Conservation (phyloP, 2,797 vertebrate genomes). For the Rachycentron canadum region DNA sequence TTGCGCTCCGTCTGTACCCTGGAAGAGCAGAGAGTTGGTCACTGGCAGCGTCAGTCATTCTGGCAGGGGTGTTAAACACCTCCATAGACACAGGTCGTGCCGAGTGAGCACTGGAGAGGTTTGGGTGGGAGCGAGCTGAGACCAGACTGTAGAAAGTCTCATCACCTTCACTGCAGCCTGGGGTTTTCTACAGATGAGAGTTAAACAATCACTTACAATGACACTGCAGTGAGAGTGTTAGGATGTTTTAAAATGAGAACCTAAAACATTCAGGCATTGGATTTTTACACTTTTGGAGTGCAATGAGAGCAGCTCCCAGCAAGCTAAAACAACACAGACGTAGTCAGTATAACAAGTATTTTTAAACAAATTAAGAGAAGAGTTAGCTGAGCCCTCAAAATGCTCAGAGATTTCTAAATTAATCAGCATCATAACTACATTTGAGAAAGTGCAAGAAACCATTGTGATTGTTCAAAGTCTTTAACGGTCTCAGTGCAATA, state of each 20-base stretch:
- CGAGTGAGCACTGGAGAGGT: slow-evolving; percentile 72
- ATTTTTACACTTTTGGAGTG: not conserved
- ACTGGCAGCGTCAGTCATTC: slow-evolving; percentile 44
- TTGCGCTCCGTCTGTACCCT: slow-evolving; percentile 90
- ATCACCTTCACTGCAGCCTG: slow-evolving; percentile 70
- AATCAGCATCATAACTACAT: not conserved
- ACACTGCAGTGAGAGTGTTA: not conserved
- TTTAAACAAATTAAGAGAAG: not conserved
- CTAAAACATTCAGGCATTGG: not conserved
- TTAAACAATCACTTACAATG: slow-evolving; percentile 4
- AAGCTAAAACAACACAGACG: not conserved
- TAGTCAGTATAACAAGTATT: too few relatives aligned
- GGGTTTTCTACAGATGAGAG: slow-evolving; percentile 79
- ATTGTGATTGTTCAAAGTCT: not conserved
- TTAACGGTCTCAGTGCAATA: not conserved
- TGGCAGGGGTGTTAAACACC: slow-evolving; percentile 72
- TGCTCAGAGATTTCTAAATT: not conserved
- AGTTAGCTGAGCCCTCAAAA: not conserved
- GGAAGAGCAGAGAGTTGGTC: slow-evolving; percentile 89
- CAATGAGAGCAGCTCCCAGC: not conserved
- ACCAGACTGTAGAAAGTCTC: slow-evolving; percentile 87
- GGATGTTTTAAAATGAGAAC: not conserved
- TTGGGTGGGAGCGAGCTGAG: slow-evolving; percentile 78
- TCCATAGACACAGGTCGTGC: slow-evolving; percentile 77
- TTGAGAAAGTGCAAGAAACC: not conserved